Conservation (phyloP, 2,888 invertebrate species). For the Epistrophella euchroma region DNA sequence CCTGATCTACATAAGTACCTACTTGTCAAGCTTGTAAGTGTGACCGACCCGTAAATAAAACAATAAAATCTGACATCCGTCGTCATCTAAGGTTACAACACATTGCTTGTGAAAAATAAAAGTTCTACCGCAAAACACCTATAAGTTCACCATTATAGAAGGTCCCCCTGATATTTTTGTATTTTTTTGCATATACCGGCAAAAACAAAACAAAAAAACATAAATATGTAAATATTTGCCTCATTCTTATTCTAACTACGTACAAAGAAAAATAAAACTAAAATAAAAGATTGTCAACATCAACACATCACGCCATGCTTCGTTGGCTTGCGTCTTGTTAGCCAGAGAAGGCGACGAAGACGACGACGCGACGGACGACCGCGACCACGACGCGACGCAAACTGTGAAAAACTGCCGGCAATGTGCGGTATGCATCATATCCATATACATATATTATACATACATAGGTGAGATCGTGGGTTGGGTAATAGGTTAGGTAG, state of each 20-base stretch:
- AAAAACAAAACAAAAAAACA: conserved; percentile 27
- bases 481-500: conserved; percentile 3
- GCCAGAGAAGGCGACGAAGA: conserved; percentile 8
- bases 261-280: conserved; percentile 23
- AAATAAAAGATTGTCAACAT: conserved; percentile 54
- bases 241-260: conserved; percentile 51
- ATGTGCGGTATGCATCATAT: conserved; percentile 1
- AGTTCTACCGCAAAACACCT: conserved; percentile 10
- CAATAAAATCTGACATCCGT: conserved; percentile 33
- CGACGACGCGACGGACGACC: background rate
- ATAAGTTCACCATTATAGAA: conserved; percentile 44
- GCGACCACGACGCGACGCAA: conserved; percentile 4
- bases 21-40: conserved; percentile 57
- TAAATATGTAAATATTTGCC: conserved; percentile 64
- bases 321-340: conserved; percentile 8
- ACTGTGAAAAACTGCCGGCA: conserved; percentile 37
- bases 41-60: conserved; percentile 49
- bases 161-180: conserved; percentile 30
- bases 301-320: conserved; percentile 61
- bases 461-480: conserved; percentile 20
- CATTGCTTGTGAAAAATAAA: background rate
- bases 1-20: too few species aligned
- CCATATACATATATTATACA: background rate
- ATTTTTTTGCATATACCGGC: conserved; percentile 47
- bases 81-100: conserved; percentile 43